A percentile compares a stretch with the other conserved stretches of the same genome.
These are phyloP conservation scores for Agrochola lota DNA, from an alignment of 2,888 invertebrate genomes.

Conservation along the genomic window DNA sequence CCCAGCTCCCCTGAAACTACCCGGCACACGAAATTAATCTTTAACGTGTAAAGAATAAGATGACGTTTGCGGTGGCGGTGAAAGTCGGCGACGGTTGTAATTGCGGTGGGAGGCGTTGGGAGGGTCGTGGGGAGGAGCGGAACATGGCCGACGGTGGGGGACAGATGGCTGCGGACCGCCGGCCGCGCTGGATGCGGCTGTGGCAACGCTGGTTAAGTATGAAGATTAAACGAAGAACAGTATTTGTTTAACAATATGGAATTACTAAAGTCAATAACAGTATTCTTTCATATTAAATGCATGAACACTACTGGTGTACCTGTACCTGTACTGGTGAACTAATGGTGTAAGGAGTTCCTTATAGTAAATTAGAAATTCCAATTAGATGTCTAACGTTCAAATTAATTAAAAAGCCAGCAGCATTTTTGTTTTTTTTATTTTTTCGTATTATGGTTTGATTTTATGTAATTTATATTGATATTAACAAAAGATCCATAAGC, in stretches of 20 bases:
- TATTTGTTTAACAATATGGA: slow-evolving; percentile 3
- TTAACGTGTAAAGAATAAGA: slow-evolving; percentile 83
- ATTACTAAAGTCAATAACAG: neutral
- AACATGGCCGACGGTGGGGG: slow-evolving; percentile 87
- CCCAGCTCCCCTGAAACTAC: slow-evolving; percentile 72
- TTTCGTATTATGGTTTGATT: neutral
- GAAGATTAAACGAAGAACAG: slow-evolving; percentile 12
- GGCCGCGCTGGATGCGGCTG: slow-evolving; percentile 74
- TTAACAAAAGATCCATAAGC: neutral
- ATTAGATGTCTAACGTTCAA: slow-evolving; percentile 2
- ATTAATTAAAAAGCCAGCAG: neutral
- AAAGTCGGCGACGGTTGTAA: slow-evolving; percentile 81
- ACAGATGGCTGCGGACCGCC: slow-evolving; percentile 83
- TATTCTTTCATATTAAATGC: slow-evolving; percentile 4
- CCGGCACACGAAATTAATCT: slow-evolving; percentile 83
- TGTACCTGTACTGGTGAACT: too few species aligned
- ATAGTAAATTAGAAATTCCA: neutral
- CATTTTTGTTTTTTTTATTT: neutral
- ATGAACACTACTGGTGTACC: too few species aligned
- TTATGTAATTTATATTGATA: slow-evolving; percentile 2
- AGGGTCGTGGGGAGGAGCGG: slow-evolving; percentile 88
- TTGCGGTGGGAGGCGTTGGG: slow-evolving; percentile 88
- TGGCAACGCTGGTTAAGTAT: neutral
- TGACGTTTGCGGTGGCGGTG: slow-evolving; percentile 80
- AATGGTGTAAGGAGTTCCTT: neutral